Evolutionary conservation across 2,888 invertebrate species (phyloP), one percentile per base, ranked within the genome.

Genomic region (Iselma pallidipennis): DNA sequence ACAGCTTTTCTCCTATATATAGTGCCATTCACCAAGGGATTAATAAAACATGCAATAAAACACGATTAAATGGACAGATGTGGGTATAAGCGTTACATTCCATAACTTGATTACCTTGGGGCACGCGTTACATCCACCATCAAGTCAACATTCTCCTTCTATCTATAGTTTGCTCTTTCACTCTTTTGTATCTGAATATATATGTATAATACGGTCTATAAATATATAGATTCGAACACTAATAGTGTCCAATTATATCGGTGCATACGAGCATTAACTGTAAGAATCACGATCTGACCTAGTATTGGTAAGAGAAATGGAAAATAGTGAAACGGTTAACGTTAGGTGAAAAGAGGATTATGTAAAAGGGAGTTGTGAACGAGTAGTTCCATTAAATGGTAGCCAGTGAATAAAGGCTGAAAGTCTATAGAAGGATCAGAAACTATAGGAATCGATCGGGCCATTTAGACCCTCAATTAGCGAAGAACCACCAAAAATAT

Each of bases 11-110:
- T 14, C 6, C 33, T 14, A 37, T 37, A 37, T 9, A 12, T n/a
- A n/a, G n/a, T n/a, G n/a, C n/a, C 28, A 19, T 29, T 28, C 29
- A 51, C 2, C 25, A 25, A n/a, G 28, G 50, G 50, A 50, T 50
- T 50, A 28, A 50, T 50, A 49, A 49, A 49, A 49, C 14, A 25
- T 25, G 51, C 14, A 28, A 50, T 50, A 28, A 51, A 51, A 16
- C 29, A 51, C 29, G 19, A 29, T 29, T 28, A 26, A 50, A 26
- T 29, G 29, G 26, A 26, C 50, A 26, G 50, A 26, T 29, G 26
- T 50, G 51, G 29, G 28, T 29, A 29, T 16, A 51, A 51, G 6
- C 29, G 51, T 51, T 51, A 7, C 16, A 51, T 51, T 28, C 51
- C 6, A 50, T 50, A 26, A 26, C 14, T 50, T 10, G 25, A 51